Evolutionary conservation across 1,140 invertebrate genomes (phyloP).

Genomic region (Anagrus nilaparvatae): DNA sequence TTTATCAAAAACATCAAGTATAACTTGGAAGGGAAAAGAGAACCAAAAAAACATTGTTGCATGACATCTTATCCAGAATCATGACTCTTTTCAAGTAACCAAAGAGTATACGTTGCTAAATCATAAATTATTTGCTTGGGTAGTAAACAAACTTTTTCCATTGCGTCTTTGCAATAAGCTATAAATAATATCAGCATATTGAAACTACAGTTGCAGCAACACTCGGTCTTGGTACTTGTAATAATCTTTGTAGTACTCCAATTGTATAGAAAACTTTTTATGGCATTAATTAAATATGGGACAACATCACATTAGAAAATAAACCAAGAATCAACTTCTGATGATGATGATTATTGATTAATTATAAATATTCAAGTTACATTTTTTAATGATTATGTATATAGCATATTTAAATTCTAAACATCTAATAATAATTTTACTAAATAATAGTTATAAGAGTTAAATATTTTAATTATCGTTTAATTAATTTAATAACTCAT

Average conservation of each 20-base stretch:
- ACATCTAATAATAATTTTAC: too few species aligned
- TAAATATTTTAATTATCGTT: too few species aligned
- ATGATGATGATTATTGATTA: too few species aligned
- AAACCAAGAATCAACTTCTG: too few species aligned
- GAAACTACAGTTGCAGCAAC: conserved; percentile 92
- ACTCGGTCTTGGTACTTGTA: conserved; percentile 84
- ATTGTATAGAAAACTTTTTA: conserved; percentile 94
- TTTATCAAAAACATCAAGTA: conserved; percentile 85
- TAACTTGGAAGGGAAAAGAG: conserved; percentile 83
- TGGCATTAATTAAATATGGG: too few species aligned
- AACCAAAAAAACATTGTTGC: conserved; percentile 96
- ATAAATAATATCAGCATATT: conserved; percentile 92
- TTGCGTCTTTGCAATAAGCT: conserved; percentile 93
- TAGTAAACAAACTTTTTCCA: conserved; percentile 87
- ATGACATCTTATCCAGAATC: conserved; percentile 88
- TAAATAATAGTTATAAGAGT: too few species aligned
- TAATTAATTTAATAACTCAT: too few species aligned
- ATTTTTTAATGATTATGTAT: too few species aligned
- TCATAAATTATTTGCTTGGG: conserved; percentile 67
- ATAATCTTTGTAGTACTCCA: conserved; percentile 71
- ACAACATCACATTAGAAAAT: too few species aligned
- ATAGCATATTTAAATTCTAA: too few species aligned
- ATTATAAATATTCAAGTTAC: too few species aligned
- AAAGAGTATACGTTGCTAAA: conserved; percentile 78
- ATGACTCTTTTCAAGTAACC: conserved; percentile 91